These are phyloP conservation scores for Malurus elegans DNA, from an alignment of 2,113 vertebrate species.

Conservation along the genomic window DNA sequence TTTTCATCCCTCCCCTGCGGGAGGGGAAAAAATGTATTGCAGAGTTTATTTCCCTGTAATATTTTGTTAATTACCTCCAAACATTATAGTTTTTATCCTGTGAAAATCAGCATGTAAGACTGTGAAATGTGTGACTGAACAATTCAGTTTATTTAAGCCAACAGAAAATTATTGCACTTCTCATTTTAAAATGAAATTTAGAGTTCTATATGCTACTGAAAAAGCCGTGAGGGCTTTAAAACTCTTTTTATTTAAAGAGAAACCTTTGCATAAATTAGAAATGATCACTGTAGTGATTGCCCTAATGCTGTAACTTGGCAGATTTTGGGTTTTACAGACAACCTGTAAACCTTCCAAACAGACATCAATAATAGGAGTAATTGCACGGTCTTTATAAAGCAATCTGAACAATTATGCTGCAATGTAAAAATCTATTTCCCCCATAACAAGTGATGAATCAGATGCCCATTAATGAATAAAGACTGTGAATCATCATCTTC, in stretches of 20 bases:
- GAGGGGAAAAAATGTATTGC: neutral
- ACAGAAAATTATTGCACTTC: neutral
- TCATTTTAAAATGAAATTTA: neutral
- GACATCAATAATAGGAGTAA: slow-evolving; percentile 30
- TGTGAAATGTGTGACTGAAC: neutral
- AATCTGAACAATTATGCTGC: slow-evolving; percentile 9
- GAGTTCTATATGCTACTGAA: neutral
- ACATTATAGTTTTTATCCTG: neutral
- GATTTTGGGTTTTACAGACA: neutral
- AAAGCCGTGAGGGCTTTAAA: neutral
- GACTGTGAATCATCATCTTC: slow-evolving; percentile 7
- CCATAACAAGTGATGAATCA: slow-evolving; percentile 4
- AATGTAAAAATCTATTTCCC: slow-evolving; percentile 23
- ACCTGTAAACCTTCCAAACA: neutral
- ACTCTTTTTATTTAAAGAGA: neutral
- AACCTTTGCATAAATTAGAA: slow-evolving; percentile 20
- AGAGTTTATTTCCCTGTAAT: neutral
- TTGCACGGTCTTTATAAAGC: slow-evolving; percentile 20
- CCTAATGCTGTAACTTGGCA: neutral
- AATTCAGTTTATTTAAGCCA: neutral
- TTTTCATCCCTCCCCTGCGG: neutral
- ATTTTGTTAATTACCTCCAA: neutral
- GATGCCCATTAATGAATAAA: slow-evolving; percentile 30
- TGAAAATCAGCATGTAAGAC: neutral
- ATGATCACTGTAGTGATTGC: neutral